Percentiles rank a stretch among this genome's conserved stretches.
These are phyloP conservation scores for Cyclura pinguis DNA, from an alignment of 2,797 vertebrate species.

Conservation along the genomic window DNA sequence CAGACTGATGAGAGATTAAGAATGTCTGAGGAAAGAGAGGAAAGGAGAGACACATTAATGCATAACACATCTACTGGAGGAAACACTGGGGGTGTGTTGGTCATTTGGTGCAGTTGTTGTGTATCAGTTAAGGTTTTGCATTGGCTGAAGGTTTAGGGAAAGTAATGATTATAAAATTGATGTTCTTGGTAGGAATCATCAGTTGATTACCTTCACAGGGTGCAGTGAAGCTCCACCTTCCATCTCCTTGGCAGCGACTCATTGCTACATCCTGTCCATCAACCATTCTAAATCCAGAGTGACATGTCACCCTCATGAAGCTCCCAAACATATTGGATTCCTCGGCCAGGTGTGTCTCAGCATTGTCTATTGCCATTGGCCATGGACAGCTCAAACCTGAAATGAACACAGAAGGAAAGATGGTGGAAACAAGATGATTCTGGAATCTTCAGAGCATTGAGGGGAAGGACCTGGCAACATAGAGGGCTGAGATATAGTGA, in stretches of 20 bases:
- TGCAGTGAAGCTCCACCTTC: conserved; percentile 85
- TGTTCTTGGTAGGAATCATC: background rate
- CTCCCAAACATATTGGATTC: conserved; percentile 84
- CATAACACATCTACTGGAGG: background rate
- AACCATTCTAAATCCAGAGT: conserved; percentile 79
- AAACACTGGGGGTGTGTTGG: background rate
- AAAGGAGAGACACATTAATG: background rate
- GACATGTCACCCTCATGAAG: conserved; percentile 83
- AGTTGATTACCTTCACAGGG: conserved; percentile 81
- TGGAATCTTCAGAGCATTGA: conserved; percentile 2
- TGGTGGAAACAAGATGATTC: background rate
- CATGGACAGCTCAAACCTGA: conserved; percentile 84
- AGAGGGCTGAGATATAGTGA: background rate
- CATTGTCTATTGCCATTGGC: conserved; percentile 79
- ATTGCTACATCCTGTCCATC: conserved; percentile 77
- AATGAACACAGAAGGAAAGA: background rate
- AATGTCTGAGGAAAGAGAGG: conserved; percentile 56
- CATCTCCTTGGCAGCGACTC: conserved; percentile 88
- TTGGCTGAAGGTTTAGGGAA: background rate
- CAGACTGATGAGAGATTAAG: conserved; percentile 50
- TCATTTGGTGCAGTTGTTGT: background rate
- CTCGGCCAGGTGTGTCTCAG: conserved; percentile 76
- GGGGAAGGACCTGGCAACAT: background rate
- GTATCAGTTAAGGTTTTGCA: background rate
- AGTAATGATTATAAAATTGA: background rate